Conservation (phyloP, 2,797 vertebrate genomes). For the Amblyopsis hoosieri region DNA sequence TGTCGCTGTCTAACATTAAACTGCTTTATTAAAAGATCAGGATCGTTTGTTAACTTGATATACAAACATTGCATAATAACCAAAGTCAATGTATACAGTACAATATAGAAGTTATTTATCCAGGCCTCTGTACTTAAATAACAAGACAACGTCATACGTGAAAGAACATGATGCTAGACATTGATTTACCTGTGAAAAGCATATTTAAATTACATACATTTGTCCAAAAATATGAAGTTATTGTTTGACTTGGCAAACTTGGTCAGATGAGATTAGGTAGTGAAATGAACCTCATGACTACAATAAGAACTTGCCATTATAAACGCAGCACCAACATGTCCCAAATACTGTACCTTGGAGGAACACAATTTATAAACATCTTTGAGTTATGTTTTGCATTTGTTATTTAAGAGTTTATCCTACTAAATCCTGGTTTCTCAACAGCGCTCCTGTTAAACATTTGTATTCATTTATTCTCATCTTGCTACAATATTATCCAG, state of each 20-base stretch:
- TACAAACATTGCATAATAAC: constrained; percentile 2
- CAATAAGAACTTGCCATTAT: too few species aligned
- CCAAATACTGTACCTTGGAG: too few species aligned
- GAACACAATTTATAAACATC: too few species aligned
- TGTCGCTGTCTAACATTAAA: constrained; percentile 88
- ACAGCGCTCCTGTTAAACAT: not conserved
- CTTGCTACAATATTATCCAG: not conserved
- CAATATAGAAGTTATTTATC: not conserved
- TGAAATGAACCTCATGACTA: too few species aligned
- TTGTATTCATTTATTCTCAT: constrained; percentile 11
- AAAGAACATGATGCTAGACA: not conserved
- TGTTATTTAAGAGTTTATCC: not conserved
- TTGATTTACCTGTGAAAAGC: not conserved
- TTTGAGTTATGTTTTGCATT: not conserved
- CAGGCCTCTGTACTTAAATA: too few species aligned
- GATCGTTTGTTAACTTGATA: constrained; percentile 29
- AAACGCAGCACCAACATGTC: too few species aligned
- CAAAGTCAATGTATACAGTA: not conserved
- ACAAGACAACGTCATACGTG: too few species aligned
- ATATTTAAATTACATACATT: too few species aligned
- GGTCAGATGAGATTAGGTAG: too few species aligned
- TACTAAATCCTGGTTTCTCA: constrained; percentile 1
- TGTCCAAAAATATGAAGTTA: too few species aligned
- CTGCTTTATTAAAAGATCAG: constrained; percentile 80
- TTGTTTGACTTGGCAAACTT: too few species aligned